Base-by-base conservation (phyloP, 2,797 vertebrate genomes). In the Esox lucius region DNA sequence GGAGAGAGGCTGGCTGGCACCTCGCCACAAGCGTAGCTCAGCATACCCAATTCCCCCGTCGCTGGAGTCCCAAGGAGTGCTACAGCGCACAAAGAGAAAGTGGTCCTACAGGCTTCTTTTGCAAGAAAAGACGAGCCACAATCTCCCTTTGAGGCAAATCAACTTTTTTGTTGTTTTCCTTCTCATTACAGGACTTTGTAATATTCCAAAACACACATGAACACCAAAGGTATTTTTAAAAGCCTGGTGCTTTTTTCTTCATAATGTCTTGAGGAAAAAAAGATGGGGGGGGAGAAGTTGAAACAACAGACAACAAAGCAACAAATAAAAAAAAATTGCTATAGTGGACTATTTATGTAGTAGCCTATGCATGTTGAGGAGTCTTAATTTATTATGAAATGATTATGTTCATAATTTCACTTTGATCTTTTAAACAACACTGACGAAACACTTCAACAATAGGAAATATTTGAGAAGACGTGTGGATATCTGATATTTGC, bases 111-210 rank as follows among this genome's bases (percentile, higher is more conserved):
- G 91, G 91, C 90, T 89, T 77, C 84, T 89, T 64, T 89, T 80
- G 83, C 87, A 87, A 56, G 78, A 86, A 86, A 84, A 92, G 91
- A 90, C 83, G 86, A 88, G 89, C 91, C 83, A 84, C 88, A 83
- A 89, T 91, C 91, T 92, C 77, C 90, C 93, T 94, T 77, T 84
- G 85, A 91, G 93, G 91, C 78, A 90, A 88, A 87, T 84, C 82
- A 85, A 82, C 90, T 92, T 90, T 83, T 90, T 90, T 93, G 90
- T 93, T 93, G 90, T 94, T 92, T 91, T 92, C 90, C 85, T 90
- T 94, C 92, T 94, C 93, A 93, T 95, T 95, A 94, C 83, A 84
- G 86, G 87, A 92, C 91, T 93, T 93, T 91, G 92, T 91, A 93
- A 92, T 91, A 92, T 91, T 92, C 84, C 82, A 91, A 93, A 93